phyloP scores from a whole-genome alignment of 1,140 invertebrate species.

The Drosophila jambulina region DNA sequence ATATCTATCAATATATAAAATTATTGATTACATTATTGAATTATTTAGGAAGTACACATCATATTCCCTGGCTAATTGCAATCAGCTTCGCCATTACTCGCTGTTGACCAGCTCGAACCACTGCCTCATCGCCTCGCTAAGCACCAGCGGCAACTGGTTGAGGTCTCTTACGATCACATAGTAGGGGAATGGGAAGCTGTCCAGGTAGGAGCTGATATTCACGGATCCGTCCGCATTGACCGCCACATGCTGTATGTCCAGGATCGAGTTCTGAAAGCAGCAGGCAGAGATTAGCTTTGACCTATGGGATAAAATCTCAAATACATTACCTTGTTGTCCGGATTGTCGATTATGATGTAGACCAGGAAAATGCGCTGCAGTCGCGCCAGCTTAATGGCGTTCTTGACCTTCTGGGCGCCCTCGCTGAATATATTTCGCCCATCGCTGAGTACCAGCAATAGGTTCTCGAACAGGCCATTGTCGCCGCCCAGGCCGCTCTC shows the following conservation, averaged over 20 bases:
- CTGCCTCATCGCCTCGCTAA: conserved; percentile 98
- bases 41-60: not conserved
- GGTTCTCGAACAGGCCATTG: conserved; percentile 90
- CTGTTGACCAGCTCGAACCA: conserved; percentile 96
- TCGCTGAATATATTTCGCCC: conserved; percentile 97
- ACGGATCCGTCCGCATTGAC: conserved; percentile 89
- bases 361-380: conserved; percentile 95
- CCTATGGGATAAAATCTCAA: not conserved
- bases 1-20: not conserved
- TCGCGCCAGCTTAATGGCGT: conserved; percentile 92
- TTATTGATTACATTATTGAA: not conserved
- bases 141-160: conserved; percentile 92
- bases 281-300: not conserved
- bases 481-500: conserved; percentile 86
- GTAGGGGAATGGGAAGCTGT: conserved; percentile 99
- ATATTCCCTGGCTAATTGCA: not conserved
- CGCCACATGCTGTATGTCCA: conserved; percentile 93
- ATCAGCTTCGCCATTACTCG: conserved; percentile 44
- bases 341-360: conserved; percentile 98
- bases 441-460: conserved; percentile 97
- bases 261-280: conserved; percentile 92
- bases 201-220: conserved; percentile 91
- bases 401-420: conserved; percentile 91
- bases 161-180: conserved; percentile 97
- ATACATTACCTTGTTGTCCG: conserved; percentile 92